phyloP scores from a whole-genome alignment of 2,888 invertebrate genomes.

The Cremastinae sp. region DNA sequence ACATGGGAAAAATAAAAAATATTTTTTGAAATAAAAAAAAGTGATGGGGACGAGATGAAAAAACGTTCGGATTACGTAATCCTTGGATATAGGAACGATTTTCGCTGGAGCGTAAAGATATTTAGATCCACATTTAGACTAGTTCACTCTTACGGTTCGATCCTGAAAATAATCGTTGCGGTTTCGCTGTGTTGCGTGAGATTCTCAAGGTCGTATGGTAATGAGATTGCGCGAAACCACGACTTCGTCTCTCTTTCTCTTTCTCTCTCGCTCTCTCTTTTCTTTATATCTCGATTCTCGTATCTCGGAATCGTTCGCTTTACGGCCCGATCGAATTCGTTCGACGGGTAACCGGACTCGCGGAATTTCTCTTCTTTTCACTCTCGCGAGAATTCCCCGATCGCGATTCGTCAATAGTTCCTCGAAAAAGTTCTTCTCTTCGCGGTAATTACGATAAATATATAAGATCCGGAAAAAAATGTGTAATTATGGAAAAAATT shows the following conservation, averaged over 20 bases:
- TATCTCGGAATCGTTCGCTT: constrained; percentile 9
- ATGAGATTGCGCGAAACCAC: constrained; percentile 51
- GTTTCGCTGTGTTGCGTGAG: constrained; percentile 47
- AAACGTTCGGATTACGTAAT: too few species aligned
- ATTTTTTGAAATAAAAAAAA: too few species aligned
- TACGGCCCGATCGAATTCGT: constrained; percentile 30
- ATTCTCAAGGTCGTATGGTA: constrained; percentile 56
- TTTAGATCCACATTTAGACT: not conserved
- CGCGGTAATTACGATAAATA: too few species aligned
- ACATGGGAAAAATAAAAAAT: too few species aligned
- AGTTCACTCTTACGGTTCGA: not conserved
- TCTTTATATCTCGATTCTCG: constrained; percentile 4
- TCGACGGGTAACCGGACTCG: constrained; percentile 26
- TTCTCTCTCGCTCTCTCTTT: not conserved
- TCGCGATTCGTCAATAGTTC: constrained; percentile 1
- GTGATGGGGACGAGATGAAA: too few species aligned
- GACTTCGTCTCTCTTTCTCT: not conserved
- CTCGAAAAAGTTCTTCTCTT: too few species aligned
- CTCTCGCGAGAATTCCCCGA: constrained; percentile 14
- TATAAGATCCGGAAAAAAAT: too few species aligned
- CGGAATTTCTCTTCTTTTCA: constrained; percentile 41
- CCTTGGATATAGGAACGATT: too few species aligned
- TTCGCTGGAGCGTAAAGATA: not conserved
- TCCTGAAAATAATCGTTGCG: constrained; percentile 16
- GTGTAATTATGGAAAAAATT: too few species aligned